These are phyloP conservation scores for Synanthedon tipuliformis DNA, from an alignment of 2,888 invertebrate species.

Conservation along the genomic window DNA sequence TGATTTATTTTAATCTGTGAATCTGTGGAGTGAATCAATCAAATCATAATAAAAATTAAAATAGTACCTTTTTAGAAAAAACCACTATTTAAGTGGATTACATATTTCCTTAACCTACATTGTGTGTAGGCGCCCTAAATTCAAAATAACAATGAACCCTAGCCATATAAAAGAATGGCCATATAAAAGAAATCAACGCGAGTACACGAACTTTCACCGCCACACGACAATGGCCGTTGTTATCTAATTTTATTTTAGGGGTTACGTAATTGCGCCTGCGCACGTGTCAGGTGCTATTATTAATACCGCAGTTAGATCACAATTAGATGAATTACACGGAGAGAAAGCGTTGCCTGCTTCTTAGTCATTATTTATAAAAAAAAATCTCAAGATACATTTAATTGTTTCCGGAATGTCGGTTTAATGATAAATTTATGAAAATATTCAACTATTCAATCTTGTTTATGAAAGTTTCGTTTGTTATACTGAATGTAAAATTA, in stretches of 20 bases:
- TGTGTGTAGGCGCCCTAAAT: too few species aligned
- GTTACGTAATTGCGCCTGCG: conserved; percentile 29
- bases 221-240: conserved; percentile 27
- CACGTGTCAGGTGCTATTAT: conserved; percentile 15
- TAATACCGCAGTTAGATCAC: conserved; percentile 4
- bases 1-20: too few species aligned
- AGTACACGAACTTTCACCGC: conserved; percentile 33
- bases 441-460: too few species aligned
- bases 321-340: conserved; percentile 6
- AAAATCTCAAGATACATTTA: neutral
- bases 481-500: too few species aligned
- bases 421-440: too few species aligned
- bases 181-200: conserved; percentile 8
- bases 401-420: neutral
- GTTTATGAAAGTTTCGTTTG: too few species aligned
- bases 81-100: too few species aligned
- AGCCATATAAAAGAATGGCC: neutral
- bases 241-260: conserved; percentile 37
- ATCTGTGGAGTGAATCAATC: too few species aligned
- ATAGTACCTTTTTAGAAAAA: too few species aligned
- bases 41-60: too few species aligned
- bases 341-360: conserved; percentile 4
- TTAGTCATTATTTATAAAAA: neutral
- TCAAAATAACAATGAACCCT: too few species aligned
- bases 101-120: too few species aligned